phyloP scores from a whole-genome alignment of 2,888 invertebrate genomes.

The Autographa gamma region DNA sequence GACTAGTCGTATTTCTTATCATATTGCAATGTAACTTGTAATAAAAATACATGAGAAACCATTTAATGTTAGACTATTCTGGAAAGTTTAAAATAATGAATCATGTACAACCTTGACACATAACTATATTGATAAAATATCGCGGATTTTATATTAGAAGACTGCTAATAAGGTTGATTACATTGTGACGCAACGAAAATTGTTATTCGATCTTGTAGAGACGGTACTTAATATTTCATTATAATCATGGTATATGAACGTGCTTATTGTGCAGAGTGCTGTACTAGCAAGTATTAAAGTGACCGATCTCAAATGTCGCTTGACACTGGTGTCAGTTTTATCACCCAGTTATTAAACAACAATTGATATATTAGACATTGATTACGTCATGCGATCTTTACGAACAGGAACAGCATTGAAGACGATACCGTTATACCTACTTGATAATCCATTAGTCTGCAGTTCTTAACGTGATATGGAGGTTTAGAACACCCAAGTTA shows the following conservation, averaged over 20 bases:
- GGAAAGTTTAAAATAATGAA: neutral
- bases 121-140: neutral
- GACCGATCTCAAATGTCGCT: constrained; percentile 60
- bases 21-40: constrained; percentile 4
- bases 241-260: neutral
- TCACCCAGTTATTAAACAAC: constrained; percentile 57
- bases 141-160: neutral
- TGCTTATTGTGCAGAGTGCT: constrained; percentile 4
- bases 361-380: constrained; percentile 56
- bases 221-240: neutral
- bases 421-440: constrained; percentile 10
- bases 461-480: neutral
- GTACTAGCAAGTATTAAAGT: constrained; percentile 34
- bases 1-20: neutral
- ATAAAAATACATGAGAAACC: constrained; percentile 3
- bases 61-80: constrained; percentile 4
- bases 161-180: neutral
- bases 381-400: constrained; percentile 52
- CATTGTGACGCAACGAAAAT: neutral
- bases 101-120: neutral
- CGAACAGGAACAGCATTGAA: constrained; percentile 29
- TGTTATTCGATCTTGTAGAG: neutral
- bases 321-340: constrained; percentile 66
- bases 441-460: neutral
- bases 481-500: constrained; percentile 2